These are phyloP conservation scores for Hesperia comma DNA, from an alignment of 2,888 invertebrate species.

Conservation along the genomic window DNA sequence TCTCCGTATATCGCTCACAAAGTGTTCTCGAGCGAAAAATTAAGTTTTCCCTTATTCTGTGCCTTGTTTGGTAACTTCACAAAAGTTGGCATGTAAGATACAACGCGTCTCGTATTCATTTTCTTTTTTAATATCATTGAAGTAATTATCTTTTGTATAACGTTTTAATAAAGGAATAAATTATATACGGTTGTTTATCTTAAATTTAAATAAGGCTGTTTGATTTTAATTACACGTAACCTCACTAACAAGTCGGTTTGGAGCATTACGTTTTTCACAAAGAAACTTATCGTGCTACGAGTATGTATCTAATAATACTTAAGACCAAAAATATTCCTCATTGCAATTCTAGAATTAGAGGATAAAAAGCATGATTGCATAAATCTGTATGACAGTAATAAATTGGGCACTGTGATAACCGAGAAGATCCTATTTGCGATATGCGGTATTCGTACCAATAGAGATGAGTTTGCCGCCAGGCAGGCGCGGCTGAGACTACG, in stretches of 20 bases:
- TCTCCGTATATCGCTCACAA: constrained; percentile 14
- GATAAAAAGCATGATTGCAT: background rate
- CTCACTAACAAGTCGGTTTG: too few relatives aligned
- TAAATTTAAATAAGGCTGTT: too few relatives aligned
- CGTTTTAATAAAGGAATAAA: too few relatives aligned
- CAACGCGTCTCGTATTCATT: background rate
- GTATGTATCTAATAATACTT: too few relatives aligned
- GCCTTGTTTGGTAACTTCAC: constrained; percentile 20
- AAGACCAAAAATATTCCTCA: too few relatives aligned
- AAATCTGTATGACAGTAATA: background rate
- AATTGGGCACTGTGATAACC: constrained; percentile 13
- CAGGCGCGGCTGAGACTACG: constrained; percentile 2
- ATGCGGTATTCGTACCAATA: constrained; percentile 5
- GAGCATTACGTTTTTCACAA: too few relatives aligned
- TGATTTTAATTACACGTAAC: too few relatives aligned
- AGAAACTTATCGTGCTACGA: too few relatives aligned
- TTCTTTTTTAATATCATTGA: too few relatives aligned
- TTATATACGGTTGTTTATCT: too few relatives aligned
- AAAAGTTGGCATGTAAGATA: constrained; percentile 5
- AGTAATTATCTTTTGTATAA: too few relatives aligned
- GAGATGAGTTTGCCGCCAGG: constrained; percentile 14
- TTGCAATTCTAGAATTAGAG: background rate
- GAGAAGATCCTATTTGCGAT: constrained; percentile 18
- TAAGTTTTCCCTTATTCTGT: constrained; percentile 27
- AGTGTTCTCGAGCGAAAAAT: constrained; percentile 26